These are phyloP conservation scores for Tineola bisselliella DNA, from an alignment of 2,888 invertebrate genomes.

Conservation along the genomic window DNA sequence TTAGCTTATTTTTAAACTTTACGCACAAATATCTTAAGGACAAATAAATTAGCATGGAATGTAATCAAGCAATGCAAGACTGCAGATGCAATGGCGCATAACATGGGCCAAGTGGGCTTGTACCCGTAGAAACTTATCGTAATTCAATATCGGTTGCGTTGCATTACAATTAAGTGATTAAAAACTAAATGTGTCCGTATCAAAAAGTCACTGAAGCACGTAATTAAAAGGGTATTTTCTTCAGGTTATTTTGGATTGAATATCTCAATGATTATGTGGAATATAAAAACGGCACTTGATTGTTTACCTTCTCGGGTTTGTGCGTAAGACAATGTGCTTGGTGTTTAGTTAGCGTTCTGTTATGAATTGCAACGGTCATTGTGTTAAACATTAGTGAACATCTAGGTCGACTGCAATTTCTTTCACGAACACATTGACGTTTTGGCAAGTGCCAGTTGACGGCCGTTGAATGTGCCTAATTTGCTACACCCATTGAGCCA, in stretches of 20 bases:
- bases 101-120: background rate
- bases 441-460: background rate
- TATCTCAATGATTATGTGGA: background rate
- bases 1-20: no score
- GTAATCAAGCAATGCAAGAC: background rate
- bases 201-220: background rate
- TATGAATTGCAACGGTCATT: background rate
- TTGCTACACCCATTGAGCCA: background rate
- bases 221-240: background rate
- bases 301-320: background rate
- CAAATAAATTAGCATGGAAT: background rate
- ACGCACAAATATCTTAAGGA: background rate
- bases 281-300: background rate
- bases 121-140: background rate
- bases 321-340: background rate
- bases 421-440: slow-evolving; percentile 4
- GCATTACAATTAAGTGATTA: background rate
- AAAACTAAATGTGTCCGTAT: background rate
- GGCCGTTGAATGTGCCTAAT: background rate
- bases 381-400: background rate
- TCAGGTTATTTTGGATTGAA: no score
- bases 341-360: no score
- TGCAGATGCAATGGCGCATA: background rate
- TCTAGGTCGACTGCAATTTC: background rate
- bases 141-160: background rate